Evolutionary conservation across 2,113 vertebrate genomes (phyloP), one percentile per base, ranked within the genome.

Genomic region (Hydrolagus affinis): DNA sequence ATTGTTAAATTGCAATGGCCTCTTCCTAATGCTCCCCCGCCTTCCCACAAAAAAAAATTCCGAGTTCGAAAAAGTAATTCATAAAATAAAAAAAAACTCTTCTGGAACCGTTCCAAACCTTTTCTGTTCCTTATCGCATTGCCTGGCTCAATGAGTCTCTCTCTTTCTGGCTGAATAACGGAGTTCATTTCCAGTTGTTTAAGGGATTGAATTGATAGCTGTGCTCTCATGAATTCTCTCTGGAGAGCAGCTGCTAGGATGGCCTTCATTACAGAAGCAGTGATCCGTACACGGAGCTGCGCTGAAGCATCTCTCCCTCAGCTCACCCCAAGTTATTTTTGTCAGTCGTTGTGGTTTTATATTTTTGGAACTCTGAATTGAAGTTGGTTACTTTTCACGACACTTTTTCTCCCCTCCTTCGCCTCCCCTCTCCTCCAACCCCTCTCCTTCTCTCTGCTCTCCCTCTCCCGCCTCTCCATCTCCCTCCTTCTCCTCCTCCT

Each of bases 191-290:
- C 32, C 8, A 83, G 25, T 32, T 68, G 28, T 83, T 83, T 83
- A 83, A 83, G 32, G 62, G 78, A 68, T 83, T 83, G 25, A 83
- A 68, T 83, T 66, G 78, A 66, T 64, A 80, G 28, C 78, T 32
- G 59, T 21, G 60, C 19, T 80, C 23, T 80, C 77, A 80, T 64
- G 77, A 25, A n/a, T 64, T 64, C 23, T 64, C 77, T 64, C 60
- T 64, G 11, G 62, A 21, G 15, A 66, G 78, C 60, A 83, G 25
- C 78, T 32, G 66, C 21, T 83, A 44, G 62, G 60, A 83, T 83
- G 32, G 60, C 60, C 78, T 68, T 83, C 78, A 68, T 83, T 83
- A 83, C 66, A 28, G 62, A 83, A 62, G 25, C 25, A 68, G 14
- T 68, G 62, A 83, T 30, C 60, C 15, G 4, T 44, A 44, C 44